A percentile compares a stretch with the other conserved stretches of the same genome.
These are phyloP conservation scores for Spodoptera littoralis DNA, from an alignment of 2,888 invertebrate species.

Conservation along the genomic window DNA sequence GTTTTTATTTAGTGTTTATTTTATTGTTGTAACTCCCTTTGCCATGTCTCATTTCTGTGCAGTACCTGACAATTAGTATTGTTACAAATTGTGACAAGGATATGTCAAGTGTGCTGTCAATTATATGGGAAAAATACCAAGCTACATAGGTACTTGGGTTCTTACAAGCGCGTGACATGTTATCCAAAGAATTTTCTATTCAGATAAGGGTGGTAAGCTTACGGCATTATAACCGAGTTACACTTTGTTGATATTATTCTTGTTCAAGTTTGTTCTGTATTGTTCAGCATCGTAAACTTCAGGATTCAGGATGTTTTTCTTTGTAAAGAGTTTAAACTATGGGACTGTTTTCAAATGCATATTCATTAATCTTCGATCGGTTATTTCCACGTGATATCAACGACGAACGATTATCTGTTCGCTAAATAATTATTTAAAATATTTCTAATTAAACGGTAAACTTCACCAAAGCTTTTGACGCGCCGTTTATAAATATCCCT, in stretches of 20 bases:
- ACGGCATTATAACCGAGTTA: slow-evolving; percentile 31
- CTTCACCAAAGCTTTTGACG: slow-evolving; percentile 12
- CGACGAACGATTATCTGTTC: background rate
- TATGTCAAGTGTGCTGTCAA: slow-evolving; percentile 3
- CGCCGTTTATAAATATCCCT: slow-evolving; percentile 32
- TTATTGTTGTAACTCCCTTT: background rate
- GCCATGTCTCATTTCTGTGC: background rate
- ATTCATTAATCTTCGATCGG: background rate
- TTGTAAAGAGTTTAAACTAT: slow-evolving; percentile 1
- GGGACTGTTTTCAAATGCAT: slow-evolving; percentile 14
- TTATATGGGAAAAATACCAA: slow-evolving; percentile 14
- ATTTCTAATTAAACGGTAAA: slow-evolving; percentile 30
- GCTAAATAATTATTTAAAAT: background rate
- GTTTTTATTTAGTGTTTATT: slow-evolving; percentile 10
- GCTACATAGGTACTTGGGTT: background rate
- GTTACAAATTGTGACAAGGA: slow-evolving; percentile 2
- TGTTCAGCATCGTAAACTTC: slow-evolving; percentile 22
- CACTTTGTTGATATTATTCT: slow-evolving; percentile 39
- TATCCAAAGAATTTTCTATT: slow-evolving; percentile 14
- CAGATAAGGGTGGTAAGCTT: slow-evolving; percentile 13
- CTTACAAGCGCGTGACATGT: background rate
- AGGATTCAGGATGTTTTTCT: slow-evolving; percentile 13
- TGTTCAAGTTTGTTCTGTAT: slow-evolving; percentile 14
- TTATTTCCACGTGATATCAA: background rate
- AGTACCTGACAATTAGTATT: background rate